Base-by-base conservation (phyloP, 2,113 vertebrate species). In the Melanerpes formicivorus region DNA sequence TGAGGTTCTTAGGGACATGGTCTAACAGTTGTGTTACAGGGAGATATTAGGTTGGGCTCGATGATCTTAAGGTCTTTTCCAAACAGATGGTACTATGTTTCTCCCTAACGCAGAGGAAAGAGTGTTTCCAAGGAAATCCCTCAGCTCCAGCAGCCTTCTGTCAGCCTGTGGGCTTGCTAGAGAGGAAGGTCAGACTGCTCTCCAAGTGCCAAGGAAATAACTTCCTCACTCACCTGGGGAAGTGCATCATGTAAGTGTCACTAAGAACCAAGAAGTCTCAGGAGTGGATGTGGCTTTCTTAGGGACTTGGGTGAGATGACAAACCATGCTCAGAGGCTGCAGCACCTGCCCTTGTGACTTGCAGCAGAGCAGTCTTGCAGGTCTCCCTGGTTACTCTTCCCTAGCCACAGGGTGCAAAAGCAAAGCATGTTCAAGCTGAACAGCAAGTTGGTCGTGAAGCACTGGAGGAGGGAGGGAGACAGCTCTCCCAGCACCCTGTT, bases 161-260 rank as follows among this genome's bases (percentile, higher is more conserved):
- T n/a, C 42, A n/a, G 46, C 55, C 23, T 27, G 9, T 17, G 48
- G 8, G 8, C 52, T 84, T 91, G 32, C 52, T 26, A 1, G 7
- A 1, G 3, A 22, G 54, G 40, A 37, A 56, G 32, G 32, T 15
- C 3, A 4, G 59, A 12, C 10, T 52, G 17, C 48, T 69, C 79
- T 50, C 11, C 21, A 30, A 21, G 55, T n/a, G 60, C 46, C 37
- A 66, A 52, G n/a, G 8, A 46, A 42, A n/a, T 11, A 5, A 30
- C 6, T 77, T 73, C 76, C 25, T 40, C 2, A 0, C 14, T 64
- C 9, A 59, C 12, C 44, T 14, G 14, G 40, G 30, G 15, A 46
- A 46, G 18, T 1, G 7, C 27, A 11, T 30, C 2, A 1, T 13
- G 4, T 13, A 8, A 14, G 48, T 11, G 12, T 25, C 42, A 5